phyloP scores from a whole-genome alignment of 2,113 vertebrate genomes.

The Oreochromis tanganicae region DNA sequence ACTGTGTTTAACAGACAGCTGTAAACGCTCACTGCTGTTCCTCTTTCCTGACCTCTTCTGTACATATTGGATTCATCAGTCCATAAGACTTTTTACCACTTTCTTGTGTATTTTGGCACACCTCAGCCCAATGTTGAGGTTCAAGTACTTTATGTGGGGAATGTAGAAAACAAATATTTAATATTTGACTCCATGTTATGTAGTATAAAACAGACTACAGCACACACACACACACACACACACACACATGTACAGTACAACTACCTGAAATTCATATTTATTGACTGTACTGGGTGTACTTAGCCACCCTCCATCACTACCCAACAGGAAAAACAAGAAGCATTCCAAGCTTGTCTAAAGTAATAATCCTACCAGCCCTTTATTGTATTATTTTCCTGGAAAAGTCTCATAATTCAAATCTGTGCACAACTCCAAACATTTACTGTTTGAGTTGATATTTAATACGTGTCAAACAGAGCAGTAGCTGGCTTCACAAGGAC shows the following conservation, averaged over 20 bases:
- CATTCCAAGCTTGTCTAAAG: not conserved
- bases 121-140: not conserved
- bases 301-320: not conserved
- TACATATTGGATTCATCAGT: not conserved
- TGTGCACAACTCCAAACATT: not conserved
- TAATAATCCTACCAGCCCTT: not conserved
- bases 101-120: not conserved
- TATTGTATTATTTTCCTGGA: not conserved
- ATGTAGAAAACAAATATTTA: not conserved
- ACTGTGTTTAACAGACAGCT: not conserved
- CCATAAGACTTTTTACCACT: not conserved
- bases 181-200: not conserved
- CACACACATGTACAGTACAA: not conserved
- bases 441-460: not conserved
- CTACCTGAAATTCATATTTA: not conserved
- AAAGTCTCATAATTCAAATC: not conserved
- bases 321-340: not conserved
- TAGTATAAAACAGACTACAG: not conserved
- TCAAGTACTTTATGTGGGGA: not conserved
- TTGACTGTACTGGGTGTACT: not conserved
- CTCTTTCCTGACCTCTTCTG: not conserved
- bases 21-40: not conserved
- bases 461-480: not conserved
- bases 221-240: not conserved
- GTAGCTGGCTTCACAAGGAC: not conserved